A percentile compares a stretch with the other conserved stretches of the same genome.
Conservation (phyloP, 2,888 invertebrate genomes). For the Incurvaria masculella region DNA sequence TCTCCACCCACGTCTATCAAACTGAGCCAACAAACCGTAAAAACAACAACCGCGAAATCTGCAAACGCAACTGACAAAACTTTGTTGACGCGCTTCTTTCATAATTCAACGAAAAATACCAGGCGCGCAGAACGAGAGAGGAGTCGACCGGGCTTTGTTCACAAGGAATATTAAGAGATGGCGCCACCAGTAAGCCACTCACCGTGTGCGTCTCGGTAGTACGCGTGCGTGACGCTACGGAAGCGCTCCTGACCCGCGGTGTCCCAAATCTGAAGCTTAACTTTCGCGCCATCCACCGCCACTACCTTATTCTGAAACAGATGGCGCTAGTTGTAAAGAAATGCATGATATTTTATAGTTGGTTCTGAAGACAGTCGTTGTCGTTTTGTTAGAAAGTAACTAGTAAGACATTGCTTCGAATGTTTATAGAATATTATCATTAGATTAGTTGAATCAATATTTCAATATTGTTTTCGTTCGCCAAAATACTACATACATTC, state of each 20-base stretch:
- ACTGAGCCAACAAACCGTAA: too few relatives aligned
- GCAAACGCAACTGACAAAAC: background rate
- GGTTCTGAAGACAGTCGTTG: too few relatives aligned
- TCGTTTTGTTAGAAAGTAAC: too few relatives aligned
- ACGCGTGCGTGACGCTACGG: constrained; percentile 90
- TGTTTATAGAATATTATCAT: too few relatives aligned
- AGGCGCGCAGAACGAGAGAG: background rate
- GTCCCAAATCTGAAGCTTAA: constrained; percentile 96
- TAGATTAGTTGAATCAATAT: too few relatives aligned
- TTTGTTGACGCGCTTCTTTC: background rate
- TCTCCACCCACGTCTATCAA: too few relatives aligned
- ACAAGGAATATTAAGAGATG: background rate
- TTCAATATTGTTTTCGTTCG: too few relatives aligned
- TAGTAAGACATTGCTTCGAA: too few relatives aligned
- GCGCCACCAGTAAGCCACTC: constrained; percentile 22
- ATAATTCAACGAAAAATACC: background rate
- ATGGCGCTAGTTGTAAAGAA: constrained; percentile 36
- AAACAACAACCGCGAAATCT: too few relatives aligned
- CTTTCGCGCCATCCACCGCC: constrained; percentile 76
- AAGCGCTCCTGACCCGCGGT: constrained; percentile 94
- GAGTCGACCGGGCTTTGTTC: background rate
- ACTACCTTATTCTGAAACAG: constrained; percentile 79
- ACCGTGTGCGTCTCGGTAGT: constrained; percentile 95
- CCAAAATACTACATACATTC: too few relatives aligned
- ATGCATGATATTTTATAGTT: too few relatives aligned